Conservation (phyloP, 2,797 vertebrate species). For the Limnodromus scolopaceus region DNA sequence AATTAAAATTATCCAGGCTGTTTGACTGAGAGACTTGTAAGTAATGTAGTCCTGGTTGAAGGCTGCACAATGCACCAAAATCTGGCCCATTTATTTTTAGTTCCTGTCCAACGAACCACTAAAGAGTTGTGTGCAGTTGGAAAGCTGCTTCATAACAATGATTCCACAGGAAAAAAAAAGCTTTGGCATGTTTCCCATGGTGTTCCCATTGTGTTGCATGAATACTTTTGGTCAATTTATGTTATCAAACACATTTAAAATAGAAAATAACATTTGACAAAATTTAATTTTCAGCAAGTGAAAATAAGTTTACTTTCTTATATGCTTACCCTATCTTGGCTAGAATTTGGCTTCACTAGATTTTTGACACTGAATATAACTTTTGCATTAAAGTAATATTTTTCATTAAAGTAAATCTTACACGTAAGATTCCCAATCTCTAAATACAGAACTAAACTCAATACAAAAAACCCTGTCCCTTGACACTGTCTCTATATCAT, state of each 20-base stretch:
- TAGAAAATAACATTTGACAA: not conserved
- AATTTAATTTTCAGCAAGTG: not conserved
- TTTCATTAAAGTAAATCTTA: not conserved
- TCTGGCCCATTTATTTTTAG: not conserved
- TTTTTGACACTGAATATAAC: not conserved
- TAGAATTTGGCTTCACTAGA: not conserved
- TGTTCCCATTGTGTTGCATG: not conserved
- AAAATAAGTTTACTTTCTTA: not conserved
- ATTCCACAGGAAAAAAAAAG: not conserved
- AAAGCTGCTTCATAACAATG: not conserved
- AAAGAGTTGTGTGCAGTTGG: not conserved
- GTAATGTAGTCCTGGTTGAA: not conserved
- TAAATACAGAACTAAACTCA: not conserved
- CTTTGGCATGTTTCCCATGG: not conserved
- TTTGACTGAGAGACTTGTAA: not conserved
- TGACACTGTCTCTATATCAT: not conserved
- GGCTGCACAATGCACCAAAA: not conserved
- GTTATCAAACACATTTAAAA: not conserved
- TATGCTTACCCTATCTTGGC: not conserved
- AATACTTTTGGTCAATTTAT: not conserved
- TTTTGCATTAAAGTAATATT: not conserved
- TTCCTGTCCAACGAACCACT: not conserved
- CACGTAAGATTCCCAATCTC: not conserved
- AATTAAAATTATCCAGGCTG: not conserved
- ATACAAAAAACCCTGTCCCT: rapidly evolving